Conservation (phyloP, 2,113 vertebrate species). For the Zosterops pallidus region DNA sequence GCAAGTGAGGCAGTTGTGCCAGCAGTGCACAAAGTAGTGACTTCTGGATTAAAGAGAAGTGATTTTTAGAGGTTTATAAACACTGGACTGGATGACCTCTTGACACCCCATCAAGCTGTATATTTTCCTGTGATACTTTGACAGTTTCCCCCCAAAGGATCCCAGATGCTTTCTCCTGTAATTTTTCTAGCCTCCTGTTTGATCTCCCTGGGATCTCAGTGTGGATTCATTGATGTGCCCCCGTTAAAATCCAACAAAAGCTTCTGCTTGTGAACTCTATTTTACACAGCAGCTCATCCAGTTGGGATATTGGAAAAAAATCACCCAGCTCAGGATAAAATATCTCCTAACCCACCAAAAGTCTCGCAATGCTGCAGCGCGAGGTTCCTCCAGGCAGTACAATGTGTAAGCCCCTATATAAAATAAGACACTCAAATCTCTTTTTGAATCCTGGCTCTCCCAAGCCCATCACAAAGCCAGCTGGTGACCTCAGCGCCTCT, state of each 20-base stretch:
- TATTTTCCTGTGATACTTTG: not conserved
- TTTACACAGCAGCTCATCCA: not conserved
- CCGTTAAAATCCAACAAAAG: not conserved
- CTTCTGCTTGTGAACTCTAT: not conserved
- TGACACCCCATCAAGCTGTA: not conserved
- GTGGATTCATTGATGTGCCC: not conserved
- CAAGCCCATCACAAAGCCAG: not conserved
- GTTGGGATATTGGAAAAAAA: conserved; percentile 1
- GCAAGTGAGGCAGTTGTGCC: not conserved
- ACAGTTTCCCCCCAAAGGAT: not conserved
- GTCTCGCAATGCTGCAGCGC: rapidly evolving
- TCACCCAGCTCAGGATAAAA: not conserved
- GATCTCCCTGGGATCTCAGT: not conserved
- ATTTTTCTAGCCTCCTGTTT: not conserved
- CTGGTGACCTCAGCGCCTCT: not conserved
- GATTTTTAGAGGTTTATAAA: not conserved
- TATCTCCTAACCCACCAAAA: not conserved
- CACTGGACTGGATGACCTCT: not conserved
- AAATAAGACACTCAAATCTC: not conserved
- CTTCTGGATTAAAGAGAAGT: not conserved
- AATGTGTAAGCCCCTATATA: not conserved
- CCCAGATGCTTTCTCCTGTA: not conserved
- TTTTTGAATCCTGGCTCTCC: not conserved
- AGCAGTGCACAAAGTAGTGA: not conserved
- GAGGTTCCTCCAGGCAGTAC: conserved; percentile 8